A percentile compares a stretch with the other conserved stretches of the same genome.
These are phyloP conservation scores for Hephaestus fuliginosus DNA, from an alignment of 2,797 vertebrate species.

Conservation along the genomic window DNA sequence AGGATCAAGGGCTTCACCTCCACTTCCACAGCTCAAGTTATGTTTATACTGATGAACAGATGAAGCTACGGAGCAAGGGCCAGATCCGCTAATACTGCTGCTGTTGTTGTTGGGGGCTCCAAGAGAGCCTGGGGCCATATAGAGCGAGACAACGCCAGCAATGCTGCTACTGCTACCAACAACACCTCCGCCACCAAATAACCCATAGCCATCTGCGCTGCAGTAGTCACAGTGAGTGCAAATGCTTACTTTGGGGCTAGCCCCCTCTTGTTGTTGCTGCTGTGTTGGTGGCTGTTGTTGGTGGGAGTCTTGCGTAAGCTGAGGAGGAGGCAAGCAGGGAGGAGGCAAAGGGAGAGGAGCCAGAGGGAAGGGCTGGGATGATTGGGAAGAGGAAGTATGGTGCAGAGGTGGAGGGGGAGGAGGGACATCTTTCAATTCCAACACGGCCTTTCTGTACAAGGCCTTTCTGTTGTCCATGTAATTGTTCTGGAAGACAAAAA, in stretches of 20 bases:
- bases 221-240: constrained; percentile 89
- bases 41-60: constrained; percentile 63
- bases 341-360: constrained; percentile 82
- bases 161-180: constrained; percentile 59
- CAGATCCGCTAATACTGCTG: constrained; percentile 47
- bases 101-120: constrained; percentile 41
- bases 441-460: constrained; percentile 86
- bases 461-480: constrained; percentile 94
- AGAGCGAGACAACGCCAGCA: constrained; percentile 81
- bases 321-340: constrained; percentile 71
- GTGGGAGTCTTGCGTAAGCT: constrained; percentile 76
- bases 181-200: constrained; percentile 77
- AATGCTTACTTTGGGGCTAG: constrained; percentile 94
- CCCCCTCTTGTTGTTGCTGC: constrained; percentile 81
- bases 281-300: constrained; percentile 78
- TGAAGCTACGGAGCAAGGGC: constrained; percentile 58
- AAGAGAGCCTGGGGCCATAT: constrained; percentile 51
- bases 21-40: constrained; percentile 45
- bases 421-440: constrained; percentile 94
- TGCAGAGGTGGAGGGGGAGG: constrained; percentile 86
- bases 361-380: constrained; percentile 87
- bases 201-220: constrained; percentile 76
- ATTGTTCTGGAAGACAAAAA: constrained; percentile 84
- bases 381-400: constrained; percentile 83
- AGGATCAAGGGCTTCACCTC: constrained; percentile 53